Base-by-base conservation (phyloP, 2,113 vertebrate genomes). In the Chinchilla lanigera region DNA sequence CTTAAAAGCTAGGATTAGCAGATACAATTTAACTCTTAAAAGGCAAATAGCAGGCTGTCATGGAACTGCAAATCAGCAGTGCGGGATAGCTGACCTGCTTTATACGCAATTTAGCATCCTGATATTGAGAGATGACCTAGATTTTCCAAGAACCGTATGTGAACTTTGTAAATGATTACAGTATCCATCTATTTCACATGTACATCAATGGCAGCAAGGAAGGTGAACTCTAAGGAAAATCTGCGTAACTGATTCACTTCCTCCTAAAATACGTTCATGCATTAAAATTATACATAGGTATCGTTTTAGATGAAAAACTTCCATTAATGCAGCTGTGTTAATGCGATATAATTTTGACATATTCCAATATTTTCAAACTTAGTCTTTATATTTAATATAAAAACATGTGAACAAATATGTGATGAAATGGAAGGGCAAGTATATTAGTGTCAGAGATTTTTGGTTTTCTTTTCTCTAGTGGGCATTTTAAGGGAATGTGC, bases 11-110 rank as follows among this genome's bases (percentile, higher is more conserved):
- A 24, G 50, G 96, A 96, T 60, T 96, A 98, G 94, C 87, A 84
- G 93, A 96, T 52, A 80, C 82, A 47, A 85, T 86, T 98, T 98
- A 97, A 97, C 95, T 84, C 90, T 98, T 95, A 78, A 93, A 96
- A 97, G 95, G 41, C 89, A 94, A 96, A 97, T 30, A 91, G 41
- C 28, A 58, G 94, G 73, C 61, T 47, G 14, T 20, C 97, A 41
- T 0, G 12, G 19, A 38, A 83, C 82, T 67, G 50, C 54, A 35
- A 50, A 96, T 78, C 63, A 95, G 67, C n/a, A n/a, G 20, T 33
- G 67, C 30, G 73, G 89, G 73, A 92, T 1, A 89, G 35, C 61
- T 89, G 83, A 95, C 93, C 95, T 95, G 73, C 52, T 77, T 82
- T 65, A 50, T 78, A 88, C 20, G 44, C 63, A 92, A 80, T 44